Conservation (phyloP, 2,797 vertebrate genomes). For the Hypotaenidia philippensis region DNA sequence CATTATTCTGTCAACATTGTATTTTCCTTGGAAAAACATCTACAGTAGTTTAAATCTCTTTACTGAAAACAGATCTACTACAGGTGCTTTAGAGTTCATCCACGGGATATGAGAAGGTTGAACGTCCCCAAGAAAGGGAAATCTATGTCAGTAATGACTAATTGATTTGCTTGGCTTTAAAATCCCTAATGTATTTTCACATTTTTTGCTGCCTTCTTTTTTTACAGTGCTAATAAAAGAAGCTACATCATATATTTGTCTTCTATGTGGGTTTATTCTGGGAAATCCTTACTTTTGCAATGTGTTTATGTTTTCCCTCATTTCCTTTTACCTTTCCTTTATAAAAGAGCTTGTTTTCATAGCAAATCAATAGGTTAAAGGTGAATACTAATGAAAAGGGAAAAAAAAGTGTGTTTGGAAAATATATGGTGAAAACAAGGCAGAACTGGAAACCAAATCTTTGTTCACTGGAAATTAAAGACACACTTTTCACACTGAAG, state of each 20-base stretch:
- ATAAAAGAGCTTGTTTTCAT: conserved; percentile 60
- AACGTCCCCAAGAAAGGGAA: conserved; percentile 80
- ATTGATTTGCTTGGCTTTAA: conserved; percentile 77
- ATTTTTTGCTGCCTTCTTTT: conserved; percentile 59
- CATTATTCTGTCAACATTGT: conserved; percentile 82
- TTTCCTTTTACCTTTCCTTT: conserved; percentile 65
- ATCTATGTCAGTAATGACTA: conserved; percentile 82
- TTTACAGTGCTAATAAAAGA: conserved; percentile 72
- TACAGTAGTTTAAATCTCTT: conserved; percentile 78
- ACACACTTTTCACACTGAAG: not conserved
- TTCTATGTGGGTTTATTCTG: conserved; percentile 59
- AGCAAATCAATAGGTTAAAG: conserved; percentile 62
- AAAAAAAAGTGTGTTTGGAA: conserved; percentile 14
- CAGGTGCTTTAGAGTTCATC: conserved; percentile 82
- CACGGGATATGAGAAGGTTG: conserved; percentile 78
- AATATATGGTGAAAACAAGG: conserved; percentile 59
- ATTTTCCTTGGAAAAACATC: conserved; percentile 85
- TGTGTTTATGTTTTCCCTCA: conserved; percentile 70
- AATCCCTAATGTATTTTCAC: conserved; percentile 70
- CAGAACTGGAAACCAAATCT: conserved; percentile 49
- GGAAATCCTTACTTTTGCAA: conserved; percentile 68
- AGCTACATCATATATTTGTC: conserved; percentile 64
- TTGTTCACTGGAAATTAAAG: conserved; percentile 49
- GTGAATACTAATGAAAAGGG: conserved; percentile 2
- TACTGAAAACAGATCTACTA: conserved; percentile 79